Evolutionary conservation across 2,888 invertebrate species (phyloP).

Genomic region (Conus canariensis): DNA sequence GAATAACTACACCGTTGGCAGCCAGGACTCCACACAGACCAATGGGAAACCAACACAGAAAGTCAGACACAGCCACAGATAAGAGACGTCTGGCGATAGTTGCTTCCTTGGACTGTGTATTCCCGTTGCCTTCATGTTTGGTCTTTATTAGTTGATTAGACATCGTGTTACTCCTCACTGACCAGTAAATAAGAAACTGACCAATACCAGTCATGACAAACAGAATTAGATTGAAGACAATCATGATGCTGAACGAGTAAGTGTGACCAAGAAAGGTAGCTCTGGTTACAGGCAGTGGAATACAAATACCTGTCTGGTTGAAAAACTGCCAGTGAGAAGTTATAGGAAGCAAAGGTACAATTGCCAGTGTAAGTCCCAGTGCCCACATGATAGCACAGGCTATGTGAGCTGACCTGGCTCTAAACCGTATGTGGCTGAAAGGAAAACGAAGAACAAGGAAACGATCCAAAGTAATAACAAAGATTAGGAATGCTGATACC

Average conservation of each 20-base stretch:
- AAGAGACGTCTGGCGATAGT: background rate
- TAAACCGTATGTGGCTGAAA: background rate
- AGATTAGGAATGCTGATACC: background rate
- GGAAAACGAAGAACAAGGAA: conserved; percentile 6
- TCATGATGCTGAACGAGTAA: conserved; percentile 8
- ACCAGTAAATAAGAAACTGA: background rate
- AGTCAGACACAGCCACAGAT: background rate
- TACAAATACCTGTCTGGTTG: conserved; percentile 16
- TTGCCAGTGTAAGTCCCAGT: background rate
- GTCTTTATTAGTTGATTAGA: background rate
- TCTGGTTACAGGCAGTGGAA: background rate
- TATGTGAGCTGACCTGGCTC: background rate
- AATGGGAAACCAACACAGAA: background rate
- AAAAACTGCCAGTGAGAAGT: conserved; percentile 5
- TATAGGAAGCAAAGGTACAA: background rate
- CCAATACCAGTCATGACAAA: background rate
- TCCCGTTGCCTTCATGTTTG: background rate
- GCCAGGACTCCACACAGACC: background rate
- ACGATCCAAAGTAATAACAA: background rate
- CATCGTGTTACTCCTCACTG: background rate
- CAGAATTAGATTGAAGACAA: background rate
- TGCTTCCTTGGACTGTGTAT: background rate
- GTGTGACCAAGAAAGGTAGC: background rate
- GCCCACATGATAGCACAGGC: background rate
- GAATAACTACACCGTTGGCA: background rate